phyloP scores from a whole-genome alignment of 2,113 vertebrate genomes.

The Pipra filicauda region DNA sequence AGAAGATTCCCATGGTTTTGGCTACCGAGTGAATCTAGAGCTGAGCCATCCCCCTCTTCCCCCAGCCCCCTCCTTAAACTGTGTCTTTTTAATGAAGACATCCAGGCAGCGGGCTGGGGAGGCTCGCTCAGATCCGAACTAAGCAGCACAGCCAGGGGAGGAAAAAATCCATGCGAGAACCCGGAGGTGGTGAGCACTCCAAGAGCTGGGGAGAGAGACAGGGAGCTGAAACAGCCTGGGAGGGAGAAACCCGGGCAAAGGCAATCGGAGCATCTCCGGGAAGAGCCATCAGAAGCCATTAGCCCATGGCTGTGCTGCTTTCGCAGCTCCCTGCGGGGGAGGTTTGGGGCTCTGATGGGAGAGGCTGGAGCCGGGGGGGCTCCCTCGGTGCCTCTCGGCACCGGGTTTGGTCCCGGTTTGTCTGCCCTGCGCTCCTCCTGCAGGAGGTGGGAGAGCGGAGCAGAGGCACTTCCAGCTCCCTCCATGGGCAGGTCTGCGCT shows the following conservation, averaged over 20 bases:
- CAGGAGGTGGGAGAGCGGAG: background rate
- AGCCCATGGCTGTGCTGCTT: background rate
- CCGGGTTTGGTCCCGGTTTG: rapidly evolving
- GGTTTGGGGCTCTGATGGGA: background rate
- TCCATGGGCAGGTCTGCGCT: rapidly evolving
- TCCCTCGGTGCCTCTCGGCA: background rate
- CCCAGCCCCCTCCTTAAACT: background rate
- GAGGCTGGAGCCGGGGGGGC: background rate
- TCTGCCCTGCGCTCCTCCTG: background rate
- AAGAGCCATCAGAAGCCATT: background rate
- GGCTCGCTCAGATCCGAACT: background rate
- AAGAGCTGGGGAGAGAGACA: background rate
- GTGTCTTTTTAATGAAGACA: background rate
- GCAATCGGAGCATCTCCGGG: background rate
- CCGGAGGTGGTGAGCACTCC: background rate
- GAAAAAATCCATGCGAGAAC: background rate
- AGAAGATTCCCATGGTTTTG: constrained; percentile 52
- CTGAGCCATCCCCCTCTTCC: rapidly evolving
- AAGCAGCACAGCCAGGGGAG: background rate
- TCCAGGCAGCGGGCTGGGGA: background rate
- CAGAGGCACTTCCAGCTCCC: background rate
- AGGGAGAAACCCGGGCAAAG: background rate
- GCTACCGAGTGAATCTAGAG: background rate
- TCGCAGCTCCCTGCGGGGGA: background rate
- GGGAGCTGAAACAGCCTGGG: background rate